A percentile compares a stretch with the other conserved stretches of the same genome.
These are phyloP conservation scores for Capra hircus DNA, from an alignment of 2,113 vertebrate species.

Conservation along the genomic window DNA sequence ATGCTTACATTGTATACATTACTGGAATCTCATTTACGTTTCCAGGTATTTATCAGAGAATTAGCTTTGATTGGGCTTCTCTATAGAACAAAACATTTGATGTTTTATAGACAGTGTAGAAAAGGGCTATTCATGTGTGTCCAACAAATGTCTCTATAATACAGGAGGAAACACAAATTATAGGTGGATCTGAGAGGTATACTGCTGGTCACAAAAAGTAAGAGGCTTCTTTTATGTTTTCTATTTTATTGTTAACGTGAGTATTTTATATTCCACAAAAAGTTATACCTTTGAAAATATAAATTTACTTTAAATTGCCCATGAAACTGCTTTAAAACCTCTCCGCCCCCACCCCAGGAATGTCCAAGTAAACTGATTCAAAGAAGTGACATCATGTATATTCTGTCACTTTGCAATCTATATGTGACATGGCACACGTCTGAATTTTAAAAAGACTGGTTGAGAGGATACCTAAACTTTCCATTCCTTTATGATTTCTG, in stretches of 20 bases:
- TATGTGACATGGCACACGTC: not conserved
- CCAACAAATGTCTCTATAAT: not conserved
- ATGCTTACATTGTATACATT: not conserved
- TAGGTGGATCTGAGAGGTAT: not conserved
- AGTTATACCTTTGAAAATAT: not conserved
- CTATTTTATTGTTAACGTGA: not conserved
- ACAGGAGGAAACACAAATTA: not conserved
- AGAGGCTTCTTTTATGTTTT: not conserved
- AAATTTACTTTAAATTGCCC: not conserved
- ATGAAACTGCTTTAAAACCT: not conserved
- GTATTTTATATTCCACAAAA: not conserved
- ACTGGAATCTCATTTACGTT: not conserved
- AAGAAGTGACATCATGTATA: not conserved
- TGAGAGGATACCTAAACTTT: not conserved
- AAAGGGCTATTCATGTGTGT: not conserved
- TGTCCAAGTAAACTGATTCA: not conserved
- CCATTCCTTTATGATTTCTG: not conserved
- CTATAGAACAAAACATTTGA: not conserved
- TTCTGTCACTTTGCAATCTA: not conserved
- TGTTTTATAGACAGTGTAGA: not conserved
- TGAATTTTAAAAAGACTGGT: not conserved
- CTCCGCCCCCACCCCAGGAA: not conserved
- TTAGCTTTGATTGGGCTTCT: not conserved
- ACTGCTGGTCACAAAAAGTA: not conserved
- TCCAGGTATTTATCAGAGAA: not conserved